phyloP scores from a whole-genome alignment of 2,797 vertebrate species.

The Ctenopoma multispine region DNA sequence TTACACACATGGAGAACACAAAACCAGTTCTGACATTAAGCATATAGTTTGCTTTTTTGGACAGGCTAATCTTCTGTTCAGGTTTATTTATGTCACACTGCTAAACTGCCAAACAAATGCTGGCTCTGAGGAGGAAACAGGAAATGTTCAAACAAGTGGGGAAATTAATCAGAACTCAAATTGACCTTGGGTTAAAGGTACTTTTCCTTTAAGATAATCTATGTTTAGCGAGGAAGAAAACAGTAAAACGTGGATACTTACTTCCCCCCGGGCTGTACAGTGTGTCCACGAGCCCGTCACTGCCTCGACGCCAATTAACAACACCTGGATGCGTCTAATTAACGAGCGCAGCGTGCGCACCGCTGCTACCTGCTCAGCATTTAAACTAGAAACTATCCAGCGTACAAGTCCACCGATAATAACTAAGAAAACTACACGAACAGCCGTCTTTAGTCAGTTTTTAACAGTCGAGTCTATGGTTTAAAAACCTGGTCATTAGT shows the following conservation, averaged over 20 bases:
- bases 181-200: neutral
- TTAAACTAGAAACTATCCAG: neutral
- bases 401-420: neutral
- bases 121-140: neutral
- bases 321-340: constrained; percentile 40
- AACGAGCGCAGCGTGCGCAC: neutral
- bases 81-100: neutral
- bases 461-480: neutral
- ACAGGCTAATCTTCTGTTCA: neutral
- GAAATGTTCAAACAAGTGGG: neutral
- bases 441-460: neutral
- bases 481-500: too few relatives aligned
- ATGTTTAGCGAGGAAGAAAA: neutral
- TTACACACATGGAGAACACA: neutral
- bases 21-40: neutral
- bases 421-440: neutral
- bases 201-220: neutral
- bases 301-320: constrained; percentile 14
- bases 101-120: neutral
- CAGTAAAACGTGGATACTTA: constrained; percentile 13
- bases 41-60: neutral
- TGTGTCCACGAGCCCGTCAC: neutral
- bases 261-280: neutral
- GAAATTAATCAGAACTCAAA: neutral
- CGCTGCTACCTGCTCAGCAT: fast-evolving